Evolutionary conservation across 2,888 invertebrate species (phyloP).

Genomic region (Phoenoteleia sp.): DNA sequence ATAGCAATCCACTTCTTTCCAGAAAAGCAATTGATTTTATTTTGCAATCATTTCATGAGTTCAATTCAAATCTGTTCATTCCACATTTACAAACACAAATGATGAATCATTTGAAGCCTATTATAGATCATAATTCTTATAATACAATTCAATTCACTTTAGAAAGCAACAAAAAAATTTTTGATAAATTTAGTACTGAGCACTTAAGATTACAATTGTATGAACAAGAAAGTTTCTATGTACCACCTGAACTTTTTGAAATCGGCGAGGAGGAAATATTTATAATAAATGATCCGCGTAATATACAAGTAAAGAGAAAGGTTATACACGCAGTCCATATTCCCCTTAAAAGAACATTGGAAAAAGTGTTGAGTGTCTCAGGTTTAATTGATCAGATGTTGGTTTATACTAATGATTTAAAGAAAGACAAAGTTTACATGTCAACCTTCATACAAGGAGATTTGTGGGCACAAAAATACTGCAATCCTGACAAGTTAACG

Average conservation of each 20-base stretch:
- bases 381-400: no score
- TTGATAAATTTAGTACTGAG: slow-evolving; percentile 54
- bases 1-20: slow-evolving; percentile 49
- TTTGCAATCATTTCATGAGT: slow-evolving; percentile 41
- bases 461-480: slow-evolving; percentile 44
- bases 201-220: slow-evolving; percentile 58
- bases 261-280: slow-evolving; percentile 42
- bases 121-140: neutral
- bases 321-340: slow-evolving; percentile 55
- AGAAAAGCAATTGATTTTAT: slow-evolving; percentile 52
- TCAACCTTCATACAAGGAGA: slow-evolving; percentile 30
- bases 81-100: slow-evolving; percentile 47
- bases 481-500: slow-evolving; percentile 15
- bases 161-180: slow-evolving; percentile 55
- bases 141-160: slow-evolving; percentile 33
- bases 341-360: slow-evolving; percentile 43
- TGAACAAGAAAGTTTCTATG: slow-evolving; percentile 51
- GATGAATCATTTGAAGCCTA: slow-evolving; percentile 6
- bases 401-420: slow-evolving; percentile 29
- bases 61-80: slow-evolving; percentile 46
- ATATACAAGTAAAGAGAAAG: slow-evolving; percentile 42
- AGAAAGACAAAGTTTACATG: slow-evolving; percentile 4
- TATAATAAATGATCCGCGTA: neutral
- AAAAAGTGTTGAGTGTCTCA: slow-evolving; percentile 31
- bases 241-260: slow-evolving; percentile 59